Conservation (phyloP, 2,113 vertebrate genomes). For the Periophthalmodon schlosseri region DNA sequence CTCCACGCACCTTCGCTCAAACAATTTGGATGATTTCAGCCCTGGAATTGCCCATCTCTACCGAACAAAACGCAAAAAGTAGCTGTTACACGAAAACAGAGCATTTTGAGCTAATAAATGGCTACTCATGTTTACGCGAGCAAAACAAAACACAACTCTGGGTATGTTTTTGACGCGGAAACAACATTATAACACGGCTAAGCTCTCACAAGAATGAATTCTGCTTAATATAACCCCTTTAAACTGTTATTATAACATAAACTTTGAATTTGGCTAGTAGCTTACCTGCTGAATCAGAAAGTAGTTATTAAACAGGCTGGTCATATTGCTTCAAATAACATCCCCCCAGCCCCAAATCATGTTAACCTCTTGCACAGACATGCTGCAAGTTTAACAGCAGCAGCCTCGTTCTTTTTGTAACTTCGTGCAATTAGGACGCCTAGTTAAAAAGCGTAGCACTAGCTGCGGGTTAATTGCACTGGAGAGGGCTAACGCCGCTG, state of each 20-base stretch:
- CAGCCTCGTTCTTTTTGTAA: background rate
- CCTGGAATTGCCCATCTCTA: no score
- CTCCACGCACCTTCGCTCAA: no score
- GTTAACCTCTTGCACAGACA: background rate
- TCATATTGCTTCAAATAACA: no score
- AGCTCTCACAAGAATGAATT: background rate
- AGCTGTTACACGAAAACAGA: no score
- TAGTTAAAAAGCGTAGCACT: background rate
- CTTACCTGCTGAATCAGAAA: no score
- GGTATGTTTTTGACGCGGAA: background rate
- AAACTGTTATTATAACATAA: background rate
- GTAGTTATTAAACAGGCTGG: no score
- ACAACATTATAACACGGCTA: background rate
- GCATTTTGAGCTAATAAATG: no score
- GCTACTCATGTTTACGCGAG: background rate
- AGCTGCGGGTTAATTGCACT: slow-evolving; percentile 7
- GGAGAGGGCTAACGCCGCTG: slow-evolving; percentile 45
- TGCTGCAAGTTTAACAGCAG: background rate
- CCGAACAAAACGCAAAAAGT: no score
- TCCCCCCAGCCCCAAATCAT: no score
- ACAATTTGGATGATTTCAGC: no score
- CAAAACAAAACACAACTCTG: background rate
- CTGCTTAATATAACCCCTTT: background rate
- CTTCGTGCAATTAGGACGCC: background rate
- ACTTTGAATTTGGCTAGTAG: no score